Evolutionary conservation across 2,113 vertebrate species (phyloP).

Genomic region (Myotis davidii): DNA sequence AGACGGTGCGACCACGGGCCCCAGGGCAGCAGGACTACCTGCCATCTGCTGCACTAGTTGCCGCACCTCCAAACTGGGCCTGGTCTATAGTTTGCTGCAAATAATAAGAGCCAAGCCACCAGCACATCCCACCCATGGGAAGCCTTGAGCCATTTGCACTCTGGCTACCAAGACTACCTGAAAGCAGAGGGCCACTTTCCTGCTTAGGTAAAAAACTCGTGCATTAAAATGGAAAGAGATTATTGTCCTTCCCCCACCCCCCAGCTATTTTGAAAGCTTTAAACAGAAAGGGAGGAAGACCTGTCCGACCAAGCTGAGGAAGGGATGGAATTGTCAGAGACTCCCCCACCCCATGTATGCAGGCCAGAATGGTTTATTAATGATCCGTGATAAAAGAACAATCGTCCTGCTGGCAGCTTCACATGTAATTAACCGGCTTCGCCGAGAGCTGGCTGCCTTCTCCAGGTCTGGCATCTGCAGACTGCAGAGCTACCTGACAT

Average conservation of each 20-base stretch:
- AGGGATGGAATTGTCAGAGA: slow-evolving; percentile 30
- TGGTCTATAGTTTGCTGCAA: slow-evolving; percentile 42
- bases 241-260: neutral
- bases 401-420: slow-evolving; percentile 53
- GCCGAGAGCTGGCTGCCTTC: slow-evolving; percentile 58
- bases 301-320: neutral
- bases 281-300: slow-evolving; percentile 43
- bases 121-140: slow-evolving; percentile 47
- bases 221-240: neutral
- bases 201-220: neutral
- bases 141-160: slow-evolving; percentile 43
- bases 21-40: slow-evolving; percentile 57
- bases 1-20: slow-evolving; percentile 41
- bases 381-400: slow-evolving; percentile 66
- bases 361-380: slow-evolving; percentile 63
- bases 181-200: slow-evolving; percentile 17
- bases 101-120: slow-evolving; percentile 34
- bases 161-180: slow-evolving; percentile 28
- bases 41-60: slow-evolving; percentile 65
- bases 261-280: slow-evolving; percentile 31
- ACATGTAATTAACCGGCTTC: slow-evolving; percentile 69
- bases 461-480: neutral
- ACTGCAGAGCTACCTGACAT: slow-evolving; percentile 48
- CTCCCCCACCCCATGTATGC: neutral
- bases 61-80: slow-evolving; percentile 10